Evolutionary conservation across 2,797 vertebrate species (phyloP).

Genomic region (Coluber constrictor): DNA sequence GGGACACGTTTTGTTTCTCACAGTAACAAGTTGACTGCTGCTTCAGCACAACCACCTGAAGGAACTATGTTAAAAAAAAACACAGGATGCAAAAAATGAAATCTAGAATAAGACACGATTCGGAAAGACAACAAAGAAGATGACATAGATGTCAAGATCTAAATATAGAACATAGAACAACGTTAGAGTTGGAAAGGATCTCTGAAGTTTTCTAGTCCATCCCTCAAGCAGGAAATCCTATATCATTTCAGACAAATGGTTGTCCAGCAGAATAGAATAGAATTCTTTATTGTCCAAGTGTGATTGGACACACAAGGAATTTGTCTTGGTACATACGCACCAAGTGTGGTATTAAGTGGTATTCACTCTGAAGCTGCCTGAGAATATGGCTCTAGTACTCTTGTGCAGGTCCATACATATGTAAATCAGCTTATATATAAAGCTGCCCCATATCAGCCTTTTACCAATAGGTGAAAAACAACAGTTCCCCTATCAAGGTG

Average conservation of each 20-base stretch:
- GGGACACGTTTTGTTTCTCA: background rate
- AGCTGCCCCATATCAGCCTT: background rate
- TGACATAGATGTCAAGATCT: background rate
- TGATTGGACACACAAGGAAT: too few relatives aligned
- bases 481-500: background rate
- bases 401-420: background rate
- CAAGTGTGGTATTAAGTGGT: too few relatives aligned
- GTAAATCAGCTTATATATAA: background rate
- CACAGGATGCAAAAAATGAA: background rate
- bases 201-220: too few relatives aligned
- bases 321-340: too few relatives aligned
- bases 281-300: too few relatives aligned
- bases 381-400: background rate
- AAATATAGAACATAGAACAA: background rate
- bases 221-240: too few relatives aligned
- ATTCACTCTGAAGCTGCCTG: background rate
- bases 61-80: background rate
- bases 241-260: too few relatives aligned
- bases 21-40: background rate
- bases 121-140: background rate
- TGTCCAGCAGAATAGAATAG: too few relatives aligned
- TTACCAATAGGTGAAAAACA: background rate
- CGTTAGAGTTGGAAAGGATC: too few relatives aligned
- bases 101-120: background rate
- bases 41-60: background rate